Conservation (phyloP, 2,797 vertebrate species). For the Sebastes umbrosus region DNA sequence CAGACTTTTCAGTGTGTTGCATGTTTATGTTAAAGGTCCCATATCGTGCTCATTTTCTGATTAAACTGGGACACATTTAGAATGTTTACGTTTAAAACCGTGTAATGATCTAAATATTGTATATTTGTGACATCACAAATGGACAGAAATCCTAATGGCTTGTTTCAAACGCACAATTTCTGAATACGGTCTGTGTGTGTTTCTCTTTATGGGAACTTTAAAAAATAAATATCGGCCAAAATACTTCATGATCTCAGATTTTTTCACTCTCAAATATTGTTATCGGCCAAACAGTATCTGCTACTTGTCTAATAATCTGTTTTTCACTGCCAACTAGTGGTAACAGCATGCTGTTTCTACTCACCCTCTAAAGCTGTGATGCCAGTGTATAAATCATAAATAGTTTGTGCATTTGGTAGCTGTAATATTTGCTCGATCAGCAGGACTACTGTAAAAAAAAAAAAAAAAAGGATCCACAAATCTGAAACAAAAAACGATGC, state of each 20-base stretch:
- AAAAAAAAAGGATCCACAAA: constrained; percentile 32
- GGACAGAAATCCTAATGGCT: too few relatives aligned
- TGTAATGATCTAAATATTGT: too few relatives aligned
- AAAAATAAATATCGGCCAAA: background rate
- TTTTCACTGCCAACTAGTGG: background rate
- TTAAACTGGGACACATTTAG: too few relatives aligned
- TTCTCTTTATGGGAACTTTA: too few relatives aligned
- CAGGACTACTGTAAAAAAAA: background rate
- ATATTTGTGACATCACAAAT: too few relatives aligned
- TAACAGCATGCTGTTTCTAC: background rate
- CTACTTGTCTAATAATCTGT: background rate
- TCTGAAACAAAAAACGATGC: constrained; percentile 50
- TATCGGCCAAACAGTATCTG: background rate
- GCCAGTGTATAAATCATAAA: background rate
- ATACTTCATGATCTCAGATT: background rate
- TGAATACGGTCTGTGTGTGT: too few relatives aligned
- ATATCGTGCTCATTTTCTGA: too few relatives aligned
- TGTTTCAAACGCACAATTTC: too few relatives aligned
- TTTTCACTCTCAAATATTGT: background rate
- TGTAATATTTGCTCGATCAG: constrained; percentile 16
- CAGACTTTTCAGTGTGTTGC: too few relatives aligned
- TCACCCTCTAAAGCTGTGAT: background rate
- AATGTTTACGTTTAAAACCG: too few relatives aligned
- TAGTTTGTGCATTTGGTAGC: background rate
- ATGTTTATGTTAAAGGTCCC: background rate